Conservation (phyloP, 2,113 vertebrate genomes). For the Indri indri region DNA sequence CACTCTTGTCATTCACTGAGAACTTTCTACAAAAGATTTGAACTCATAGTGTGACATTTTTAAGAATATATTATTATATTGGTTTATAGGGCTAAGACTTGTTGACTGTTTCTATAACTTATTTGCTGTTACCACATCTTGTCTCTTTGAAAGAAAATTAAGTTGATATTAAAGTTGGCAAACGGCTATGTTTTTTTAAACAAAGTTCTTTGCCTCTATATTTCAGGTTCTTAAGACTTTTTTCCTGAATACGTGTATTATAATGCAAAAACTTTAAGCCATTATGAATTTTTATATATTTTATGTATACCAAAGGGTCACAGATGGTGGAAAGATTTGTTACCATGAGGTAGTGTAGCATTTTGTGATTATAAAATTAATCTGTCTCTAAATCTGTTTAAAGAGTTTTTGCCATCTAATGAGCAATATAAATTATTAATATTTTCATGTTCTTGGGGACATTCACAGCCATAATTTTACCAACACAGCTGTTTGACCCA, state of each 20-base stretch:
- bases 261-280: constrained; percentile 58
- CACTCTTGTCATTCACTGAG: constrained; percentile 52
- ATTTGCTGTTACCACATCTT: constrained; percentile 11
- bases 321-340: constrained; percentile 83
- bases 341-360: constrained; percentile 77
- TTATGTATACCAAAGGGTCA: constrained; percentile 80
- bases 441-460: constrained; percentile 85
- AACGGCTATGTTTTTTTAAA: not conserved
- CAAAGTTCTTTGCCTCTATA: not conserved
- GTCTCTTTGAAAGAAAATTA: constrained; percentile 49
- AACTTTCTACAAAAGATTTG: constrained; percentile 54
- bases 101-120: constrained; percentile 63
- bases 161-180: constrained; percentile 50
- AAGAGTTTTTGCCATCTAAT: constrained; percentile 85
- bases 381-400: constrained; percentile 86
- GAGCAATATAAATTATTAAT: constrained; percentile 86
- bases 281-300: constrained; percentile 74
- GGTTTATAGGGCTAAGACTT: constrained; percentile 70
- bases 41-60: constrained; percentile 63
- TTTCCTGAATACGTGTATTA: constrained; percentile 45
- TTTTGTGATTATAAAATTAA: constrained; percentile 86
- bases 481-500: constrained; percentile 87
- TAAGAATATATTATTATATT: constrained; percentile 49
- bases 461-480: constrained; percentile 84
- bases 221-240: constrained; percentile 52